Conservation (phyloP, 2,888 invertebrate species). For the Pammene aurita region DNA sequence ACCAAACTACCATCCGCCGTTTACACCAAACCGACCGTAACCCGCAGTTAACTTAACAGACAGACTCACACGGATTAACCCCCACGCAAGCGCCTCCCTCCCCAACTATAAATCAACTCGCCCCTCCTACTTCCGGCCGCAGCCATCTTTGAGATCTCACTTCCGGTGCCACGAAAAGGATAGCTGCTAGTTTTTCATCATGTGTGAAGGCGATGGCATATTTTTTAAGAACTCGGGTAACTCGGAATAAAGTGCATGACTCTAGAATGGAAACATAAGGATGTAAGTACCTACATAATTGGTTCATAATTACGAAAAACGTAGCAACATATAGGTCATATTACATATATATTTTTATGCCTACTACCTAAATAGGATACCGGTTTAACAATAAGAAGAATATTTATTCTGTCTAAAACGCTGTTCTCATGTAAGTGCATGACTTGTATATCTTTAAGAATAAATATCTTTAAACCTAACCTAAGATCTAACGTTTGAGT, state of each 20-base stretch:
- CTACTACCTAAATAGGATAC: too few species aligned
- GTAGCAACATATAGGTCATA: too few species aligned
- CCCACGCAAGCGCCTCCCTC: constrained; percentile 49
- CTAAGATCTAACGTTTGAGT: too few species aligned
- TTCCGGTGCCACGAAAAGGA: constrained; percentile 67
- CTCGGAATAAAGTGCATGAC: not conserved
- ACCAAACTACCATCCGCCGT: not conserved
- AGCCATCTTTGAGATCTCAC: constrained; percentile 82
- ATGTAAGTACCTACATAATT: too few species aligned
- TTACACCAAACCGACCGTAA: constrained; percentile 23
- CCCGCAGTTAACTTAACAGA: constrained; percentile 36
- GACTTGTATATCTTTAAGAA: too few species aligned
- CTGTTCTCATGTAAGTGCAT: too few species aligned
- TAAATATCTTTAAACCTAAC: too few species aligned
- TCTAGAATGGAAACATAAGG: too few species aligned
- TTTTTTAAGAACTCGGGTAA: not conserved
- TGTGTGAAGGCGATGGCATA: constrained; percentile 3
- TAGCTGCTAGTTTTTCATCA: constrained; percentile 51
- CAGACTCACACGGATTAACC: constrained; percentile 32
- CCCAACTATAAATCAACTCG: constrained; percentile 75
- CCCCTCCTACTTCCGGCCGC: constrained; percentile 79
- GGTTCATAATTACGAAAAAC: too few species aligned
- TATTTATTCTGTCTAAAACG: too few species aligned
- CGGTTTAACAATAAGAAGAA: too few species aligned
- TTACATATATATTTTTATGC: too few species aligned